Evolutionary conservation across 2,888 invertebrate genomes (phyloP), one percentile per base, ranked within the genome.

Genomic region (Nomada ruficornis): DNA sequence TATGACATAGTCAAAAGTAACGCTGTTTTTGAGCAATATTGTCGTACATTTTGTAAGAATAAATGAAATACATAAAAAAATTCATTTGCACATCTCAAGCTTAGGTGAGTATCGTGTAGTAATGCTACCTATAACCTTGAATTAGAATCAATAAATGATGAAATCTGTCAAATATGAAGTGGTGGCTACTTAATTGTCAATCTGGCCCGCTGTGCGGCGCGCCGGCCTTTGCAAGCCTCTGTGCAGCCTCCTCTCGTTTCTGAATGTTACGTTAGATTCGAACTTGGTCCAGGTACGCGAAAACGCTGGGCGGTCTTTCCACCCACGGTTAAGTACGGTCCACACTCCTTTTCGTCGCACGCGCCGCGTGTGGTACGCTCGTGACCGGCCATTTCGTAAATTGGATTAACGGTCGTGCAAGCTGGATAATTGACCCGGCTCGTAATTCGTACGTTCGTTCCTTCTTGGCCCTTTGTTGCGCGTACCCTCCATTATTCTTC

Each of bases 401-500:
- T 85, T 85, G 84, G 84, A 85, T 85, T 84, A 85, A 85, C 84
- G 81, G 75, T 84, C 81, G 77, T 74, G 77, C 74, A 71, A 77
- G 64, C 73, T 59, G 71, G 80, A 77, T 84, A 84, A 84, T 84
- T 77, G 84, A 80, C 77, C 84, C 62, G 81, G 68, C 80, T 68
- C 68, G 75, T 81, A 84, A 85, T 85, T 85, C 81, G 84, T 84
- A 74, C 63, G 69, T 81, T 73, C 77, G 73, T 70, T 65, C 67
- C 55, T 36, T 76, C 74, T 76, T 68, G 68, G 75, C 75, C 76
- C 73, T 77, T 80, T 72, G 62, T 73, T 71, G 44, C 54, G n/a
- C 36, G 60, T 67, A 70, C 62, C 82, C 70, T 52, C 47, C 76
- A 71, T 82, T 82, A 80, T 76, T 82, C 78, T 57, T 63, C 42